These are phyloP conservation scores for Cosmia trapezina DNA, from an alignment of 2,888 invertebrate species.

Conservation along the genomic window DNA sequence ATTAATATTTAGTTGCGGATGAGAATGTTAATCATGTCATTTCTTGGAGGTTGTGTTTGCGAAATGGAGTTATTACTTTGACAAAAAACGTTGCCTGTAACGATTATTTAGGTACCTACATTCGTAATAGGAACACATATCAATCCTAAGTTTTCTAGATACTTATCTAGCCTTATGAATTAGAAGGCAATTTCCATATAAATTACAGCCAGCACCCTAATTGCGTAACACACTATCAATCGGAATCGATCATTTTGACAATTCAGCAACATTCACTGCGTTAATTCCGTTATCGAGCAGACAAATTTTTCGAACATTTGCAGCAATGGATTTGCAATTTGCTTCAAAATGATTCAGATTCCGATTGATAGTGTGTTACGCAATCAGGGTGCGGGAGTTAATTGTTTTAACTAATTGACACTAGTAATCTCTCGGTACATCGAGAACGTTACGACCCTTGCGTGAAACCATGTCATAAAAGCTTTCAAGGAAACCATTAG, in stretches of 20 bases:
- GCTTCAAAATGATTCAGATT: too few species aligned
- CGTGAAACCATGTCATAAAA: slow-evolving; percentile 57
- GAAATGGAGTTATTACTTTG: background rate
- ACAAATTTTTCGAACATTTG: too few species aligned
- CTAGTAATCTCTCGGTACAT: slow-evolving; percentile 43
- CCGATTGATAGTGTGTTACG: too few species aligned
- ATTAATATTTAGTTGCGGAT: slow-evolving; percentile 34
- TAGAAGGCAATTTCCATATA: background rate
- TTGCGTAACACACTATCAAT: too few species aligned
- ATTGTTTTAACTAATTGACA: slow-evolving; percentile 50
- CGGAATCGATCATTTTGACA: too few species aligned
- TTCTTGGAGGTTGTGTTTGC: background rate
- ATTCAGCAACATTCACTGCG: too few species aligned
- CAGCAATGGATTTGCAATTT: too few species aligned
- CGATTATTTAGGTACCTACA: background rate
- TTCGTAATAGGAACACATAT: background rate
- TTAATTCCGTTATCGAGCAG: too few species aligned
- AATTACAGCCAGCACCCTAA: background rate
- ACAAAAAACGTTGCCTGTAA: background rate
- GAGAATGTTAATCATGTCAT: slow-evolving; percentile 6
- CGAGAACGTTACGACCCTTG: slow-evolving; percentile 44
- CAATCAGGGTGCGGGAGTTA: slow-evolving; percentile 3
- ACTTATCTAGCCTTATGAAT: too few species aligned
- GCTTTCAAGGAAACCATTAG: slow-evolving; percentile 37
- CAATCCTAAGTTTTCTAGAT: background rate